phyloP scores from a whole-genome alignment of 2,113 vertebrate species.

The Hipposideros armiger region DNA sequence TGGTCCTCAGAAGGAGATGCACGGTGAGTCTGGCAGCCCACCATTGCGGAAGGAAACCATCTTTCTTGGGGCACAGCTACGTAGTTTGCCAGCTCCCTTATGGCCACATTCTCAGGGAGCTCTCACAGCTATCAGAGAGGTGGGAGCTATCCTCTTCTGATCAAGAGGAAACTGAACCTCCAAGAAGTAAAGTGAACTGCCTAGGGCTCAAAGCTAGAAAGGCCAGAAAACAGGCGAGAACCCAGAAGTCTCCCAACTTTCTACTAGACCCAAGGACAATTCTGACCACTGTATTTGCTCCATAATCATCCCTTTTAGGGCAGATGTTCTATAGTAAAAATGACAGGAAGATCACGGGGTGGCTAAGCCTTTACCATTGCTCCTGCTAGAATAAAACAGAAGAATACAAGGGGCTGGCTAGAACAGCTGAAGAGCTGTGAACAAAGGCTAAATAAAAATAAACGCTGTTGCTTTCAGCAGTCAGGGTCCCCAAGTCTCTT shows the following conservation, averaged over 20 bases:
- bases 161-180: neutral
- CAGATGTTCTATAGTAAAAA: neutral
- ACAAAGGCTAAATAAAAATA: neutral
- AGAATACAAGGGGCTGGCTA: neutral
- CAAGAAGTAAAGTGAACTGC: neutral
- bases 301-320: neutral
- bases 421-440: neutral
- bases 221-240: neutral
- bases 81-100: neutral
- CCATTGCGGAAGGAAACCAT: accelerated
- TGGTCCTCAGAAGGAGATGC: neutral
- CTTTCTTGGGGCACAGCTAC: neutral
- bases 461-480: neutral
- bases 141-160: neutral
- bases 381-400: neutral
- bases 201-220: neutral
- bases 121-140: accelerated
- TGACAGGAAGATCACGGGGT: neutral
- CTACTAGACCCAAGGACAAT: neutral
- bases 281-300: neutral
- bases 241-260: neutral
- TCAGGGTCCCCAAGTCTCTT: neutral
- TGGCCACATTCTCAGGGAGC: accelerated
- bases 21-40: neutral
- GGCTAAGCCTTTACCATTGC: neutral